Percentiles rank a stretch among this genome's conserved stretches.
Conservation (phyloP, 2,113 vertebrate species). For the Grammomys dolichurus region DNA sequence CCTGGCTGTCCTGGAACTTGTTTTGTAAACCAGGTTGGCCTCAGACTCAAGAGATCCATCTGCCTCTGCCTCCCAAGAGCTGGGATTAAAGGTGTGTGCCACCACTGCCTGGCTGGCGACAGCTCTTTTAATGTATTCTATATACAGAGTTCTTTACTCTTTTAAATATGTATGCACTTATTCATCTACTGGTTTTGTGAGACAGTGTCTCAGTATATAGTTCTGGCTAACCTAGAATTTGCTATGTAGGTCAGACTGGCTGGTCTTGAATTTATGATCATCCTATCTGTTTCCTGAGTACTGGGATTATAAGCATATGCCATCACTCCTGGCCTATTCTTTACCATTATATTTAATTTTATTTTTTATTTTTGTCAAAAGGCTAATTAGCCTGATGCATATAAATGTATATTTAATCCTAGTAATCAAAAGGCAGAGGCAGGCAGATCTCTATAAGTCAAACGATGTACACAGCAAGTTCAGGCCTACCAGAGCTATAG, state of each 20-base stretch:
- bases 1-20: too few relatives aligned
- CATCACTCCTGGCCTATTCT: neutral
- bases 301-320: neutral
- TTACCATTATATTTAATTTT: neutral
- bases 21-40: too few relatives aligned
- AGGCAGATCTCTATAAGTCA: neutral
- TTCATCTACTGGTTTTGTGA: neutral
- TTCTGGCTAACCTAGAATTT: neutral
- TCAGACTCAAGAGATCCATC: too few relatives aligned
- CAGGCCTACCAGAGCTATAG: neutral
- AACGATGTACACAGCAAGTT: neutral
- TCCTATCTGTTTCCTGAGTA: neutral
- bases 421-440: slow-evolving; percentile 23
- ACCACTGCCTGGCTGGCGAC: too few relatives aligned
- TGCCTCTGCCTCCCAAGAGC: too few relatives aligned
- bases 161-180: neutral
- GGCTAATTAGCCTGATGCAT: neutral
- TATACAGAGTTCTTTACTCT: neutral
- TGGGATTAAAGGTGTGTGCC: too few relatives aligned
- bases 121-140: too few relatives aligned
- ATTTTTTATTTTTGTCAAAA: neutral
- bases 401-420: neutral
- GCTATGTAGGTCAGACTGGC: neutral
- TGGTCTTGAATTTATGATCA: neutral
- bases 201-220: neutral